Percentiles rank a stretch among this genome's conserved stretches.
Evolutionary conservation across 1,140 invertebrate species (phyloP).

Genomic region (Helicoverpa armigera): DNA sequence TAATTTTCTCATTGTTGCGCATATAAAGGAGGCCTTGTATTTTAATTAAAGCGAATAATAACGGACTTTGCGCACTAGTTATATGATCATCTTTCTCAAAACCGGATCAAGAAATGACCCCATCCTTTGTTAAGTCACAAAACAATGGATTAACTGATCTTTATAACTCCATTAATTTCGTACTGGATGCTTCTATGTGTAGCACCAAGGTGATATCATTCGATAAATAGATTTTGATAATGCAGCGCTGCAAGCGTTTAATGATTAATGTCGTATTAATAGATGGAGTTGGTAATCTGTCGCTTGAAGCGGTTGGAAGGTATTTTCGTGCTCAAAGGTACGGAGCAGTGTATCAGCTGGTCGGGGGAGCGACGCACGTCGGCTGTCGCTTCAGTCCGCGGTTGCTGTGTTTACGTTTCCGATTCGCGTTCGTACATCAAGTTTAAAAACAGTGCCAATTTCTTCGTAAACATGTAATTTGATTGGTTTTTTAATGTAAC

Average conservation of each 20-base stretch:
- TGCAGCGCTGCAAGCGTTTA: constrained; percentile 36
- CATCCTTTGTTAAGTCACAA: constrained; percentile 24
- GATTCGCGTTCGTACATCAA: constrained; percentile 27
- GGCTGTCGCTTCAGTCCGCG: constrained; percentile 9
- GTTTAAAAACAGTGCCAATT: constrained; percentile 42
- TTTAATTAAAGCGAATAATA: constrained; percentile 17
- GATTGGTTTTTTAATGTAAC: constrained; percentile 35
- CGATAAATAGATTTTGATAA: constrained; percentile 39
- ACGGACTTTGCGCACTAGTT: neutral
- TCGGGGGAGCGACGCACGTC: constrained; percentile 39
- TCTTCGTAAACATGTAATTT: constrained; percentile 27
- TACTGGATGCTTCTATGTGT: constrained; percentile 29
- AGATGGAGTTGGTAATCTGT: constrained; percentile 25
- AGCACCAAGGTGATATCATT: constrained; percentile 44
- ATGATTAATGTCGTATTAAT: constrained; percentile 31
- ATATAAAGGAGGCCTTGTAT: neutral
- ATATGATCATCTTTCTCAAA: constrained; percentile 13
- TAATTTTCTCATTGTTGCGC: constrained; percentile 20
- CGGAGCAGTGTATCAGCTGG: constrained; percentile 43
- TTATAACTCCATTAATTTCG: constrained; percentile 26
- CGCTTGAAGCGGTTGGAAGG: constrained; percentile 48
- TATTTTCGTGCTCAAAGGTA: constrained; percentile 54
- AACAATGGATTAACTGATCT: constrained; percentile 44
- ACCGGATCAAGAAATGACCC: constrained; percentile 29
- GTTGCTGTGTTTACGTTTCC: constrained; percentile 41